Evolutionary conservation across 2,113 vertebrate genomes (phyloP).

Genomic region (Macroglossus sobrinus): DNA sequence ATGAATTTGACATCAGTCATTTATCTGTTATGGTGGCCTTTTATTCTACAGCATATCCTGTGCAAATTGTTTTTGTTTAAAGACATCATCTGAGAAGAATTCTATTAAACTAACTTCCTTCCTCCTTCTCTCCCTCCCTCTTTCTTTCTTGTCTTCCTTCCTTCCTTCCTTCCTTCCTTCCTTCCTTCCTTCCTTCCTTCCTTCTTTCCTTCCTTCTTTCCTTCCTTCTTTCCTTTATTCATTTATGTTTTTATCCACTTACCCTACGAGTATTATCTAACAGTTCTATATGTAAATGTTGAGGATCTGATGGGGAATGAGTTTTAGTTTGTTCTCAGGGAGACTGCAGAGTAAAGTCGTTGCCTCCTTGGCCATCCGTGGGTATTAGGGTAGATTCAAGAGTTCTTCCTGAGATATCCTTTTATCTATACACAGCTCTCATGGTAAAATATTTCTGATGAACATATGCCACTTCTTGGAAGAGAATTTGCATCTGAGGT

Average conservation of each 20-base stretch:
- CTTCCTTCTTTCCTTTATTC: neutral
- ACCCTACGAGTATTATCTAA: neutral
- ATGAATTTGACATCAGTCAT: neutral
- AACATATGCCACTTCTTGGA: neutral
- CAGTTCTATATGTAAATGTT: neutral
- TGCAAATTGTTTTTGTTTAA: neutral
- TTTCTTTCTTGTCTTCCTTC: too few species aligned
- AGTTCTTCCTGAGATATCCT: neutral
- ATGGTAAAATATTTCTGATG: neutral
- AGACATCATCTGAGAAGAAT: neutral
- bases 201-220: too few species aligned
- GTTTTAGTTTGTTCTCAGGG: neutral
- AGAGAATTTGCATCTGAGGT: neutral
- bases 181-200: too few species aligned
- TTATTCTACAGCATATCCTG: neutral
- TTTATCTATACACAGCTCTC: neutral
- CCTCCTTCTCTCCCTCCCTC: too few species aligned
- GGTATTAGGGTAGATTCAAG: neutral
- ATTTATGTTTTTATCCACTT: neutral
- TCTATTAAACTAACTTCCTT: neutral
- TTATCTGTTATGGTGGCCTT: neutral
- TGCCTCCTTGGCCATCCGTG: neutral
- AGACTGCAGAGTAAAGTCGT: neutral
- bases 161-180: too few species aligned
- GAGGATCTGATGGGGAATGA: rapidly evolving